Evolutionary conservation across 2,888 invertebrate species (phyloP).

Genomic region (Cheilosia pagana): DNA sequence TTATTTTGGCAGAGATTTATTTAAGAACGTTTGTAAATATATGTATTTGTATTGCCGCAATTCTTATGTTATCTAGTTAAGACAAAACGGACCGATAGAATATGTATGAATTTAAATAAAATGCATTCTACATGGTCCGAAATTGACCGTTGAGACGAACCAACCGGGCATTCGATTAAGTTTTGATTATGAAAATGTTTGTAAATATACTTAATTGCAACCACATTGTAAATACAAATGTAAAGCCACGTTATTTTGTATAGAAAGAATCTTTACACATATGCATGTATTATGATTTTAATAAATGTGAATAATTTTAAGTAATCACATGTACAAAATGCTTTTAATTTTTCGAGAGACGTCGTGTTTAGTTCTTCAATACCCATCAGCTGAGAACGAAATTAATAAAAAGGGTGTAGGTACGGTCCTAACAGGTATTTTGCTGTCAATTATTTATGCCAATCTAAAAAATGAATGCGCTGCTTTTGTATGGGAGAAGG

Average conservation of each 20-base stretch:
- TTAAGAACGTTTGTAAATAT: slow-evolving; percentile 51
- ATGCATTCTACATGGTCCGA: neutral
- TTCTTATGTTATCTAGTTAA: slow-evolving; percentile 28
- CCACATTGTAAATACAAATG: slow-evolving; percentile 41
- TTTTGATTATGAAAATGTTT: slow-evolving; percentile 9
- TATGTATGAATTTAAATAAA: neutral
- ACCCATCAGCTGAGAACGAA: slow-evolving; percentile 46
- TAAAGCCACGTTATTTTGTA: slow-evolving; percentile 14
- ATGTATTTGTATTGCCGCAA: slow-evolving; percentile 32
- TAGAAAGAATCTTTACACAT: neutral
- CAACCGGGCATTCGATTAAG: neutral
- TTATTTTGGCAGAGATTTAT: slow-evolving; percentile 50
- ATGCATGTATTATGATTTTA: neutral
- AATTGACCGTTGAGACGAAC: neutral
- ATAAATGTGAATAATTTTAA: slow-evolving; percentile 6
- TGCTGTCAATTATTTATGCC: no score
- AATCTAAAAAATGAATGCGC: no score
- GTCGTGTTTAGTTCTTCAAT: neutral
- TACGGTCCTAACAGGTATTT: no score
- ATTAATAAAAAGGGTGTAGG: slow-evolving; percentile 22
- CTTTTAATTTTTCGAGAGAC: neutral
- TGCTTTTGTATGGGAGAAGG: no score
- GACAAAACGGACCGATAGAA: slow-evolving; percentile 2
- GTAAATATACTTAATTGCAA: slow-evolving; percentile 36
- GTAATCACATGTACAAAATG: neutral